These are phyloP conservation scores for Papilio xuthus DNA, from an alignment of 1,140 invertebrate genomes.

Conservation along the genomic window DNA sequence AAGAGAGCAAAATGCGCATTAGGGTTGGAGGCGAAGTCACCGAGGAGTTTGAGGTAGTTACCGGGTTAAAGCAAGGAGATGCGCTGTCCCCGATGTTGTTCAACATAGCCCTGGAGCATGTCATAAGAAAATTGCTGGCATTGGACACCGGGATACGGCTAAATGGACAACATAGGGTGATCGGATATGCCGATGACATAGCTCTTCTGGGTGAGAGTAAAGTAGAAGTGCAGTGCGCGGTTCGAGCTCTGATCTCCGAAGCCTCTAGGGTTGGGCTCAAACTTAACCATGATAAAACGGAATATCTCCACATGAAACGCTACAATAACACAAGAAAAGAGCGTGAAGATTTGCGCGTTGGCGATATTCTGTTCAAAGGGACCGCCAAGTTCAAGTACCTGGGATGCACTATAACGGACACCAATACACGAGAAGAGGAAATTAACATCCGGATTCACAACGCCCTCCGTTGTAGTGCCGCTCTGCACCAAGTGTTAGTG, in stretches of 20 bases:
- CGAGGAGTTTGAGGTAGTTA: constrained; percentile 23
- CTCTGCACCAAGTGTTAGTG: no score
- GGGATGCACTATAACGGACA: no score
- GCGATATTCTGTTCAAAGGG: no score
- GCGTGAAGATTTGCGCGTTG: no score
- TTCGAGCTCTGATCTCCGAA: background rate
- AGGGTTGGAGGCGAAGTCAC: constrained; percentile 19
- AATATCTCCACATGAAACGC: constrained; percentile 30
- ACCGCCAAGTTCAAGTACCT: no score
- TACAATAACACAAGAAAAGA: no score
- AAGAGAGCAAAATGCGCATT: constrained; percentile 11
- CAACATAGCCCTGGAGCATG: constrained; percentile 22
- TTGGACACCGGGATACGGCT: constrained; percentile 22
- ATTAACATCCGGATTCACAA: no score
- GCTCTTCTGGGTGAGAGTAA: constrained; percentile 11
- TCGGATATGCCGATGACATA: constrained; percentile 33
- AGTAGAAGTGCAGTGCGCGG: background rate
- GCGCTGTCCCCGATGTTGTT: constrained; percentile 30
- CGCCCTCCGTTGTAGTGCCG: no score
- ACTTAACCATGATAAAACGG: background rate
- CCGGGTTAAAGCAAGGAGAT: constrained; percentile 31
- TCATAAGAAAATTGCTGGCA: constrained; percentile 24
- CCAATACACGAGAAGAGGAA: no score
- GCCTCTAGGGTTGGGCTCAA: constrained; percentile 13
- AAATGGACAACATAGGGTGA: constrained; percentile 24